phyloP scores from a whole-genome alignment of 1,140 invertebrate genomes.

The Olivierus martensii region DNA sequence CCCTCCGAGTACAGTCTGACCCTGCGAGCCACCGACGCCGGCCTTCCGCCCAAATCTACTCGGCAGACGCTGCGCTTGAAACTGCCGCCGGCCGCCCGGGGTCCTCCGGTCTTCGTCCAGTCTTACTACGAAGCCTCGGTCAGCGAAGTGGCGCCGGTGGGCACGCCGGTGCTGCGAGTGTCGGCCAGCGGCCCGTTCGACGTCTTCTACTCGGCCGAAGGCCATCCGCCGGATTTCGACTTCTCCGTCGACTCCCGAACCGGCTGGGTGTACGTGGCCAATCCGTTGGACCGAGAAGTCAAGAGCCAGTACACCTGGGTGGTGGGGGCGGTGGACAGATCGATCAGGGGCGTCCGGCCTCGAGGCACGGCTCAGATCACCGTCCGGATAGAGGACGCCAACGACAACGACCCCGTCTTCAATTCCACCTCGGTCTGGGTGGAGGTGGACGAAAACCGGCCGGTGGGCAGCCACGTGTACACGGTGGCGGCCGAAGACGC shows the following conservation, averaged over 20 bases:
- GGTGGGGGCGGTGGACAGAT: conserved; percentile 70
- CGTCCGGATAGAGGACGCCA: conserved; percentile 69
- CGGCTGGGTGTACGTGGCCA: conserved; percentile 72
- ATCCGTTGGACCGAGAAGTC: conserved; percentile 71
- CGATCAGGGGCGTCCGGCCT: conserved; percentile 50
- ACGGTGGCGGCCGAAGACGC: conserved; percentile 69
- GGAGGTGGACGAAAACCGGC: conserved; percentile 63
- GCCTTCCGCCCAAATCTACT: conserved; percentile 11
- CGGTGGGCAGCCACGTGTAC: conserved; percentile 61
- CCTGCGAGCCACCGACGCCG: conserved; percentile 9
- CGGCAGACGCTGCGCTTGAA: conserved; percentile 54
- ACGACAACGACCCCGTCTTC: conserved; percentile 87
- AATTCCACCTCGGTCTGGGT: conserved; percentile 44
- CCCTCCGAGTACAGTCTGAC: conserved; percentile 4
- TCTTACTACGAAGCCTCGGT: conserved; percentile 76
- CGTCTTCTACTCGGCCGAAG: conserved; percentile 75
- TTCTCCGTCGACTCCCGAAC: conserved; percentile 75
- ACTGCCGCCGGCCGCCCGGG: conserved; percentile 83
- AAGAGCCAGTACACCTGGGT: conserved; percentile 79
- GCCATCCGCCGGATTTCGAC: conserved; percentile 75
- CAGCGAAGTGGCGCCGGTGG: conserved; percentile 70
- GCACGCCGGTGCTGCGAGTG: conserved; percentile 70
- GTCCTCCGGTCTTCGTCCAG: conserved; percentile 80
- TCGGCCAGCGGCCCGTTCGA: conserved; percentile 73
- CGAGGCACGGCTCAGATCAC: conserved; percentile 66